phyloP scores from a whole-genome alignment of 2,797 vertebrate genomes.

The Enteromius mattozi region DNA sequence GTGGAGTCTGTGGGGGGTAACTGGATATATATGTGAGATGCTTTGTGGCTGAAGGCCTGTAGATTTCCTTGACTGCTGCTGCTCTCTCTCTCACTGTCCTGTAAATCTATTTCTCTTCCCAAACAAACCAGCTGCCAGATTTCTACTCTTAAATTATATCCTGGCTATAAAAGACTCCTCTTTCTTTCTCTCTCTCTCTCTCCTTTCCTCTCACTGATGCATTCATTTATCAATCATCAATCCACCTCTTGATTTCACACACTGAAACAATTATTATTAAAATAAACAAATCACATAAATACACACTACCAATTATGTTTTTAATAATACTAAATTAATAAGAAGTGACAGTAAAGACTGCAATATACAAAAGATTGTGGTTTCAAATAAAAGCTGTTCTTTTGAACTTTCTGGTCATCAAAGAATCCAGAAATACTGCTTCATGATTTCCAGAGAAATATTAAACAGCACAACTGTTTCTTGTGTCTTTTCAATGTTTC shows the following conservation, averaged over 20 bases:
- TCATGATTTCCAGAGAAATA: neutral
- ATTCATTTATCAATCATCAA: constrained; percentile 23
- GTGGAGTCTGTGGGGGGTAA: constrained; percentile 68
- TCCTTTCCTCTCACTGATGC: neutral
- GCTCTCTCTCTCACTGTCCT: constrained; percentile 19
- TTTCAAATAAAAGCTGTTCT: neutral
- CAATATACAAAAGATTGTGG: neutral
- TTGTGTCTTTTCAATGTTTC: neutral
- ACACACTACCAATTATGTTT: neutral
- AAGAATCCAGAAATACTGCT: neutral
- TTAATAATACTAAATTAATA: neutral
- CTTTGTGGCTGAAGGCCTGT: constrained; percentile 60
- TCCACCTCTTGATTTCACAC: constrained; percentile 23
- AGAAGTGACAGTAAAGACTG: neutral
- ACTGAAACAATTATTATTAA: neutral
- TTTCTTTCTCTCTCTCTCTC: constrained; percentile 28
- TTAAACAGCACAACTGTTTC: neutral
- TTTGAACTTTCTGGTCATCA: neutral
- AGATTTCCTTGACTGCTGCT: constrained; percentile 64
- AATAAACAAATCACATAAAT: neutral
- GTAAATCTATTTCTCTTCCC: constrained; percentile 47
- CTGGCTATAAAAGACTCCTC: neutral
- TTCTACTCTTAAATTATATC: constrained; percentile 36
- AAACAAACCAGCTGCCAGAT: constrained; percentile 36
- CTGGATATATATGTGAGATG: constrained; percentile 66